phyloP scores from a whole-genome alignment of 2,888 invertebrate genomes.

The Aelia acuminata region DNA sequence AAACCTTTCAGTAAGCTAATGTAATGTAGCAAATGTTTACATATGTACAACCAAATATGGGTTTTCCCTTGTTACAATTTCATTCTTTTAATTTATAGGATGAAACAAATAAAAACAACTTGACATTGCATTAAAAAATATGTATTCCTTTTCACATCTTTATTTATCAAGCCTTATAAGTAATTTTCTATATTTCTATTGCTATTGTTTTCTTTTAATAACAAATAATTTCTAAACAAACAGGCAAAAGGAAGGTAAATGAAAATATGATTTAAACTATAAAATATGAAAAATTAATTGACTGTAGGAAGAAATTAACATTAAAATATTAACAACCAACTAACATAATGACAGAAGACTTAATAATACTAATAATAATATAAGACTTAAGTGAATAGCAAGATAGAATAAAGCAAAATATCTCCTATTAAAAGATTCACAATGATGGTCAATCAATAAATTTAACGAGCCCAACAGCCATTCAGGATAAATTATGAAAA shows the following conservation, averaged over 20 bases:
- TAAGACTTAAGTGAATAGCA: neutral
- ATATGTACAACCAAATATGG: too few relatives aligned
- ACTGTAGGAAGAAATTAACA: neutral
- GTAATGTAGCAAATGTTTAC: too few relatives aligned
- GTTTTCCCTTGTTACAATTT: too few relatives aligned
- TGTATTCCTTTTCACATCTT: neutral
- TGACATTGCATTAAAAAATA: neutral
- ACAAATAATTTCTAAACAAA: neutral
- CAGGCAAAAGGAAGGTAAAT: neutral
- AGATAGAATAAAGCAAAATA: neutral
- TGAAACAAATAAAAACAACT: neutral
- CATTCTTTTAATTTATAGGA: too few relatives aligned
- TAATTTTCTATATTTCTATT: neutral
- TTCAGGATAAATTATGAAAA: neutral
- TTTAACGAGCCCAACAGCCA: neutral
- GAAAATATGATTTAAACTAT: neutral
- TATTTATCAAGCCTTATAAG: neutral
- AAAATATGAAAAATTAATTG: neutral
- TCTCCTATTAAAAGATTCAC: neutral
- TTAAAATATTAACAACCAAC: neutral
- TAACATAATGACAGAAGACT: neutral
- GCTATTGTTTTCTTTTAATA: neutral
- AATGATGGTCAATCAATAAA: neutral
- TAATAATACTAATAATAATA: neutral
- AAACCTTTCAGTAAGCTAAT: too few relatives aligned